Evolutionary conservation across 2,888 invertebrate species (phyloP), one percentile per base, ranked within the genome.

Genomic region (Lacanobia wlatinum): DNA sequence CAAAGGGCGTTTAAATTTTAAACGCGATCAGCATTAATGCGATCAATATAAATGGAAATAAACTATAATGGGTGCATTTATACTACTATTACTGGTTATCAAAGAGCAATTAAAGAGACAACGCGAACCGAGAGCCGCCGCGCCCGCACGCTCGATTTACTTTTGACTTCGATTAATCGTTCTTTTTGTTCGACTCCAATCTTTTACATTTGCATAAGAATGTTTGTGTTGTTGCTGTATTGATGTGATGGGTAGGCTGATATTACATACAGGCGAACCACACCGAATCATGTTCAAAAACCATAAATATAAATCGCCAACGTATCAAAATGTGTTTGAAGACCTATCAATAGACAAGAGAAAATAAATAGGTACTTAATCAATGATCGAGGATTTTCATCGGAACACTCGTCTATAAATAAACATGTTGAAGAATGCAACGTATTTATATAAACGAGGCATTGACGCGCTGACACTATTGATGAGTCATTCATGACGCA

Each of bases 81-180:
- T 92, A 92, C 90, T 82, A 92, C 91, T 93, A 92, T 92, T 92
- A 93, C 92, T 90, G 90, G 92, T 93, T 93, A 94, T 93, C 92
- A 92, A 91, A 90, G 89, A 92, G 91, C 92, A 94, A 95, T 94
- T 94, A 95, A 94, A 94, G 91, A 91, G 90, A 90, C 90, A 90
- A 85, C 89, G 91, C 91, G 88, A 92, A 92, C 91, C 87, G 83
- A 90, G 86, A 85, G 88, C 87, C 89, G 86, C 89, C 83, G 90
- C 87, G 89, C 90, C 90, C 90, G 90, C 91, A 90, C 90, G 89
- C 89, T 92, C 92, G 91, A 93, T 93, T 94, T 93, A 92, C 90
- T 93, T 93, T 92, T 92, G 92, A 93, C 91, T 93, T 91, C 92
- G 92, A 94, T 94, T 93, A 93, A 94, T 93, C 90, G 91, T 90